Evolutionary conservation across 1,140 invertebrate genomes (phyloP).

Genomic region (Brachionus paranguensis): DNA sequence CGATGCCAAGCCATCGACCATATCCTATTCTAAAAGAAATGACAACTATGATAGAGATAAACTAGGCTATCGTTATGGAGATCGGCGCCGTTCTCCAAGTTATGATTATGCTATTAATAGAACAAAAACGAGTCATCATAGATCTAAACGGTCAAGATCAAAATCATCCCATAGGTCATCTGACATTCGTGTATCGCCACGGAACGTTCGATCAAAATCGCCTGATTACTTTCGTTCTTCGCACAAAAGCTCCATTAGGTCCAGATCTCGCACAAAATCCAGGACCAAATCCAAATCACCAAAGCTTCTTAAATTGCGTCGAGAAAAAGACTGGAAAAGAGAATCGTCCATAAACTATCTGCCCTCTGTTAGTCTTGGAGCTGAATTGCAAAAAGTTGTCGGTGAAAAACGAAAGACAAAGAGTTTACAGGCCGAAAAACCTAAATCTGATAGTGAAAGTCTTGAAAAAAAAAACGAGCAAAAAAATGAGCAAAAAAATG

Average conservation of each 20-base stretch:
- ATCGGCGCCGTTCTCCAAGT: neutral
- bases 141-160: neutral
- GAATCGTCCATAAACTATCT: neutral
- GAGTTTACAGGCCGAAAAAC: neutral
- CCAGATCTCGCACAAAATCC: neutral
- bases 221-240: neutral
- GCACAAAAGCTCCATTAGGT: neutral
- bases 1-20: neutral
- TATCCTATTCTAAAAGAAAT: neutral
- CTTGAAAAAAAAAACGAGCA: neutral
- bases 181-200: neutral
- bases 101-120: neutral
- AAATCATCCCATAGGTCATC: neutral
- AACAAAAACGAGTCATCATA: neutral
- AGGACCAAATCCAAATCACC: neutral
- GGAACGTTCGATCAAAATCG: neutral
- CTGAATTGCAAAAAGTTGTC: conserved; percentile 32
- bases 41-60: neutral
- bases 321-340: neutral
- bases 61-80: neutral
- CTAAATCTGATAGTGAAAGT: neutral
- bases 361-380: conserved; percentile 27
- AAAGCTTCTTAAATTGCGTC: neutral
- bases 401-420: conserved; percentile 18
- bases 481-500: neutral